These are phyloP conservation scores for Peromyscus polionotus DNA, from an alignment of 2,113 vertebrate species.

Conservation along the genomic window DNA sequence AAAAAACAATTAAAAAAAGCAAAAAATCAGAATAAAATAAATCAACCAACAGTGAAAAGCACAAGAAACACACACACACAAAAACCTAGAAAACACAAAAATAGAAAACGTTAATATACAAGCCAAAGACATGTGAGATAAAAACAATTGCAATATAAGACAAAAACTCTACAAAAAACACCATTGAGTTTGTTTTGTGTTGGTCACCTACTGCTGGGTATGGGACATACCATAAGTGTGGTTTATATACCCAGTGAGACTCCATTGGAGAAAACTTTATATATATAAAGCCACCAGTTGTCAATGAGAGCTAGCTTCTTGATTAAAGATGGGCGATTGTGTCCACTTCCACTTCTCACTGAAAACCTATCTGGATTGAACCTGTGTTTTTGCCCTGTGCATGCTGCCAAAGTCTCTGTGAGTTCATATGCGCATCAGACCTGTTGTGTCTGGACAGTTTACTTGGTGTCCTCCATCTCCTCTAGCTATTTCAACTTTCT, in stretches of 20 bases:
- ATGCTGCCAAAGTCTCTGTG: not conserved
- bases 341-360: not conserved
- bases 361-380: not conserved
- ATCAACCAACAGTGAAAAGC: not conserved
- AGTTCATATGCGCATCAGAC: not conserved
- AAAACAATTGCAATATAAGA: not conserved
- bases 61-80: not conserved
- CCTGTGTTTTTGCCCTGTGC: not conserved
- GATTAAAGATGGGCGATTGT: not conserved
- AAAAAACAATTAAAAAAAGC: not conserved
- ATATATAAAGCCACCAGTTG: not conserved
- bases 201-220: not conserved
- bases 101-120: not conserved
- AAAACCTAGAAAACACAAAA: not conserved
- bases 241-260: not conserved
- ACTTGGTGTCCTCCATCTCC: not conserved
- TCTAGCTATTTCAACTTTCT: fast-evolving
- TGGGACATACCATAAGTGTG: not conserved
- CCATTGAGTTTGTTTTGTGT: not conserved
- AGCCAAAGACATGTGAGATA: not conserved
- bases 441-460: no score
- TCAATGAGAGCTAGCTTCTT: not conserved
- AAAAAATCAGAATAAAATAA: not conserved
- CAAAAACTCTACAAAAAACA: not conserved
- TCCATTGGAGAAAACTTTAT: not conserved